A percentile compares a stretch with the other conserved stretches of the same genome.
Conservation (phyloP, 2,888 invertebrate species). For the Ophioninae sp. region DNA sequence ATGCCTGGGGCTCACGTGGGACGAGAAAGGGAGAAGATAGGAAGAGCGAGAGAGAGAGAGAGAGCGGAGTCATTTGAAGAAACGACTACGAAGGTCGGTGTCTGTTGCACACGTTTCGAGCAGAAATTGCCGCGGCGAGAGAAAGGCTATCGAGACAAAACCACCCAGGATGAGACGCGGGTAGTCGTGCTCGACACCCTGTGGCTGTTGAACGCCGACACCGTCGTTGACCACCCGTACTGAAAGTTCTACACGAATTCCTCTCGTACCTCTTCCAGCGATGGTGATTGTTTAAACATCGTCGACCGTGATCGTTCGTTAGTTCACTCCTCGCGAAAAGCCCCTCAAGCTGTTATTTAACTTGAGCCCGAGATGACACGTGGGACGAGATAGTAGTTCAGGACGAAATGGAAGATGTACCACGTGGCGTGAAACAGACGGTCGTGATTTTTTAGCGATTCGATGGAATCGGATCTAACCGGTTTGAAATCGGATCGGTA, state of each 20-base stretch:
- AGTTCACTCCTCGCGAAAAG: background rate
- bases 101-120: conserved; percentile 54
- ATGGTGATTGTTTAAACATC: background rate
- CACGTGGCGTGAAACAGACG: too few species aligned
- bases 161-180: conserved; percentile 59
- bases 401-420: too few species aligned
- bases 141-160: conserved; percentile 50
- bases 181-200: conserved; percentile 49
- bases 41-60: conserved; percentile 16
- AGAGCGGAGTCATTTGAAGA: conserved; percentile 49
- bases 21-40: background rate
- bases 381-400: too few species aligned
- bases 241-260: conserved; percentile 8
- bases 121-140: conserved; percentile 45
- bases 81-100: conserved; percentile 48
- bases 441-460: background rate
- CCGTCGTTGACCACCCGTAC: conserved; percentile 47
- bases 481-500: background rate
- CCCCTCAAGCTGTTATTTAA: background rate
- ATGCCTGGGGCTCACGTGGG: conserved; percentile 33
- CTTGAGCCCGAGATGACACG: too few species aligned
- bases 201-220: conserved; percentile 25
- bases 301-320: background rate
- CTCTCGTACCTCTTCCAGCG: background rate
- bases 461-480: background rate